Conservation (phyloP, 2,888 invertebrate species). For the Drosophila infuscata region DNA sequence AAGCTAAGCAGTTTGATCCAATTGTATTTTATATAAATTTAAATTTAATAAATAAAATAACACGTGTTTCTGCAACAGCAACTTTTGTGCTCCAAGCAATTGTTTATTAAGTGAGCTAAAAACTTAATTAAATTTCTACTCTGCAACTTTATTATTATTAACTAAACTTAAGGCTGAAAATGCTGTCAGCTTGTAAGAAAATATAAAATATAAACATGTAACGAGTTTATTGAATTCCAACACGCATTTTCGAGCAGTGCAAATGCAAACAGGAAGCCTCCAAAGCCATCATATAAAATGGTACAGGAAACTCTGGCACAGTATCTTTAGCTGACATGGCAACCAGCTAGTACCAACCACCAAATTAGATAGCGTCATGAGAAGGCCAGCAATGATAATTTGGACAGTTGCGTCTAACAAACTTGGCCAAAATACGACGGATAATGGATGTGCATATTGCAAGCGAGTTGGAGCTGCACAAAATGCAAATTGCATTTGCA, state of each 20-base stretch:
- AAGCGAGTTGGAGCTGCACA: conserved; percentile 8
- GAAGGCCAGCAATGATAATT: conserved; percentile 1
- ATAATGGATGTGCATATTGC: conserved; percentile 10
- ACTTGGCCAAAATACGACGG: conserved; percentile 50
- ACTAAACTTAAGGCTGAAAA: neutral
- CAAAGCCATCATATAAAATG: conserved; percentile 31
- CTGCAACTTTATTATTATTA: neutral
- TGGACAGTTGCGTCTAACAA: conserved; percentile 44
- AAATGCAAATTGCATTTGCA: conserved; percentile 51
- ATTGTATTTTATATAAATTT: neutral
- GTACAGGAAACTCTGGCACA: conserved; percentile 33
- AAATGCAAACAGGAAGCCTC: conserved; percentile 25
- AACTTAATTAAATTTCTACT: neutral
- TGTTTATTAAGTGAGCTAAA: neutral
- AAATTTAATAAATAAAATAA: neutral
- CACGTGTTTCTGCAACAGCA: neutral
- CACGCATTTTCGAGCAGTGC: conserved; percentile 22
- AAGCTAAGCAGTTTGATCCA: neutral
- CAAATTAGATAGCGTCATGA: conserved; percentile 22
- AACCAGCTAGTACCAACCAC: conserved; percentile 32
- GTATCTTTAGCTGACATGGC: conserved; percentile 50
- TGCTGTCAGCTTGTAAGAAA: neutral
- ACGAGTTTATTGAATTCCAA: neutral
- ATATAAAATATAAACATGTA: no score
- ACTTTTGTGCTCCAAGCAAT: neutral